These are phyloP conservation scores for Lerista edwardsae DNA, from an alignment of 2,797 vertebrate species.

Conservation along the genomic window DNA sequence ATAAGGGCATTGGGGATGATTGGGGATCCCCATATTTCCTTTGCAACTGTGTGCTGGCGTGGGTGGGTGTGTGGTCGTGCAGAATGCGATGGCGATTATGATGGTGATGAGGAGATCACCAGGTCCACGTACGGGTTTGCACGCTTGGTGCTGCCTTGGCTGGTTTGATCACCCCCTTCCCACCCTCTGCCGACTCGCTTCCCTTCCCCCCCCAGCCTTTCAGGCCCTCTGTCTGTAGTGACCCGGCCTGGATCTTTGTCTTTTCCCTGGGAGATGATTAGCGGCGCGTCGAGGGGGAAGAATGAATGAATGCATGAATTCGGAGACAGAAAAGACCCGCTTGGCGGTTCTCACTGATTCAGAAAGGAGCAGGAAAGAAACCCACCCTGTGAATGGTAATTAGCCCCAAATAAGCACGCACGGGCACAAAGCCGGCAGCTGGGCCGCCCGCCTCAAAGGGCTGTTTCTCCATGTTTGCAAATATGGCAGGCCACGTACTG, in stretches of 20 bases:
- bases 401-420: conserved; percentile 54
- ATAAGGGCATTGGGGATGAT: background rate
- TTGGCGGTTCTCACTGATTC: conserved; percentile 22
- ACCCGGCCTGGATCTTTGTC: conserved; percentile 14
- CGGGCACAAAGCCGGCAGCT: conserved; percentile 65
- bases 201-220: background rate
- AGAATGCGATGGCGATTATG: background rate
- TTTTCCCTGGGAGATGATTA: conserved; percentile 34
- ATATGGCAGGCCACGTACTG: conserved; percentile 62
- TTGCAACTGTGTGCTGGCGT: background rate
- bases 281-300: conserved; percentile 20
- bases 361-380: conserved; percentile 45
- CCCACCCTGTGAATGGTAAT: conserved; percentile 67
- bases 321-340: conserved; percentile 14
- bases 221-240: conserved; percentile 19
- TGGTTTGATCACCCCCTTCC: no score
- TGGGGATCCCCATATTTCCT: no score
- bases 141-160: background rate
- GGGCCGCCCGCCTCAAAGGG: conserved; percentile 67
- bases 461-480: conserved; percentile 69
- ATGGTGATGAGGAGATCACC: background rate
- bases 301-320: conserved; percentile 21
- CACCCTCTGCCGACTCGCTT: background rate
- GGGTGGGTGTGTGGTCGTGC: background rate
- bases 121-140: background rate